Conservation (phyloP, 2,113 vertebrate genomes). For the Sceloporus tristichus region DNA sequence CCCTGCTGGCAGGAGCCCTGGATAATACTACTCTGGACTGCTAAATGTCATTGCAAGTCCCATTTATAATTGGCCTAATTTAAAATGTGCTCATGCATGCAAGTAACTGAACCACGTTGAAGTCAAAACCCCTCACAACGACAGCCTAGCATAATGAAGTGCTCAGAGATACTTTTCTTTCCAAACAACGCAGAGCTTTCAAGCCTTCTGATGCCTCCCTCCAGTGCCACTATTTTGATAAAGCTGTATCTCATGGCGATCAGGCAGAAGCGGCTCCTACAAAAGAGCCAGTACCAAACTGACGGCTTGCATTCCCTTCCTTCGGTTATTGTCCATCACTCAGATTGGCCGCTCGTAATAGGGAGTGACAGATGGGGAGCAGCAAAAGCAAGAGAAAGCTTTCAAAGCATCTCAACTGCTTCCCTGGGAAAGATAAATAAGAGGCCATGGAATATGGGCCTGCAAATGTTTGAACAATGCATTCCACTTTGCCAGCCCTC, state of each 20-base stretch:
- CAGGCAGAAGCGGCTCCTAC: not conserved
- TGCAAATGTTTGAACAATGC: not conserved
- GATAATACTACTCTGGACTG: not conserved
- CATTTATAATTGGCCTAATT: not conserved
- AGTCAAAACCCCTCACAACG: not conserved
- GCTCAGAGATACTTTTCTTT: slow-evolving; percentile 1
- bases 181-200: not conserved
- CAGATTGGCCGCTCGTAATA: not conserved
- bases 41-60: not conserved
- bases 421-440: not conserved
- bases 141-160: not conserved
- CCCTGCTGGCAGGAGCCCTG: not conserved
- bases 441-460: not conserved
- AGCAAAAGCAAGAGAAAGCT: slow-evolving; percentile 23
- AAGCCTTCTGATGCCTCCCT: not conserved
- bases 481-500: slow-evolving; percentile 22
- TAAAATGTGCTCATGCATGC: not conserved
- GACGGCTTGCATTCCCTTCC: not conserved
- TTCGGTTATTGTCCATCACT: slow-evolving; percentile 35
- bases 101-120: not conserved
- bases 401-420: not conserved
- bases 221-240: not conserved
- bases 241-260: slow-evolving; percentile 28
- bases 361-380: slow-evolving; percentile 27
- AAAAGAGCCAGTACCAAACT: not conserved